Evolutionary conservation across 2,113 vertebrate genomes (phyloP).

Genomic region (Ameiurus melas): DNA sequence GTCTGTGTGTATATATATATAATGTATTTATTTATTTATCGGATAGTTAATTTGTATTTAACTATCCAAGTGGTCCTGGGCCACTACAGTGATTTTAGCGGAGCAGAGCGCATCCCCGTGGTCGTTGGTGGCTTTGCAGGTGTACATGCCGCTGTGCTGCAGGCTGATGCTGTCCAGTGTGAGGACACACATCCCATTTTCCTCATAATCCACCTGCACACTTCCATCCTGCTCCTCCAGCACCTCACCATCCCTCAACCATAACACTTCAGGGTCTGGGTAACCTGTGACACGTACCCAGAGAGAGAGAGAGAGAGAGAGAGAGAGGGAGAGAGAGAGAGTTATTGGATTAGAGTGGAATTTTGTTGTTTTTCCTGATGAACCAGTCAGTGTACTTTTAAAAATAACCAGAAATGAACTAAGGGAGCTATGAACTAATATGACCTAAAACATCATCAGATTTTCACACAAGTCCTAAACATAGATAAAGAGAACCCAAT

Average conservation of each 20-base stretch:
- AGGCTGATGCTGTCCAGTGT: constrained; percentile 57
- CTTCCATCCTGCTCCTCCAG: constrained; percentile 63
- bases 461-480: no score
- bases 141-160: constrained; percentile 65
- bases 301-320: no score
- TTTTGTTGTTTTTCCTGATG: background rate
- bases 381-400: no score
- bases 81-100: constrained; percentile 52
- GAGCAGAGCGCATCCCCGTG: constrained; percentile 67
- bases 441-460: no score
- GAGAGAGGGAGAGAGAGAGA: background rate
- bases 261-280: constrained; percentile 78
- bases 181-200: constrained; percentile 74
- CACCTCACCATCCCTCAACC: constrained; percentile 67
- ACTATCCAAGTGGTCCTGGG: background rate
- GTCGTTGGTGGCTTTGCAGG: constrained; percentile 70
- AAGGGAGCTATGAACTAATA: no score
- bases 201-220: constrained; percentile 73
- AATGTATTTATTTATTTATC: background rate
- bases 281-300: constrained; percentile 64
- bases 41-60: background rate
- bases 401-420: no score
- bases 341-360: background rate
- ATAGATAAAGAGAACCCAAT: no score
- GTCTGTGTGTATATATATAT: background rate